Percentiles rank a stretch among this genome's conserved stretches.
Evolutionary conservation across 2,113 vertebrate genomes (phyloP).

Genomic region (Litocranius walleri): DNA sequence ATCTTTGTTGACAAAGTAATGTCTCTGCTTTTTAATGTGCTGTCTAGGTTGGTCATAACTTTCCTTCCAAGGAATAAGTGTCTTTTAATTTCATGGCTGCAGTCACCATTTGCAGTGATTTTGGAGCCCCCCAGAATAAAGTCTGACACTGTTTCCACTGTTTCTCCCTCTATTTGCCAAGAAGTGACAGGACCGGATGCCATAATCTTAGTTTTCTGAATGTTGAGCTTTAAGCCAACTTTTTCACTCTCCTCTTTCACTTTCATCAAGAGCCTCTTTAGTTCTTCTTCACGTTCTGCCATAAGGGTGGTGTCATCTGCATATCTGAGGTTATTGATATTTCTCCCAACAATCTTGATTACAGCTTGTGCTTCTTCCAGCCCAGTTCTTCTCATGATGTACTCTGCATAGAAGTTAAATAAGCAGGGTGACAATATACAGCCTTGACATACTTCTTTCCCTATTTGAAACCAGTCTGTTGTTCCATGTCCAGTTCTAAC

Average conservation of each 20-base stretch:
- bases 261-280: not conserved
- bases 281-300: not conserved
- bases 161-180: no score
- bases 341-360: not conserved
- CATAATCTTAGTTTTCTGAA: no score
- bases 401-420: not conserved
- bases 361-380: not conserved
- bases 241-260: no score
- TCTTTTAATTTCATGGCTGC: not conserved
- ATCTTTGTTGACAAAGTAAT: not conserved
- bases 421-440: not conserved
- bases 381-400: not conserved
- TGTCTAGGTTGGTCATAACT: not conserved
- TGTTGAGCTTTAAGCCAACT: no score
- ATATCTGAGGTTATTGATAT: not conserved
- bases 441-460: not conserved
- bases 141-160: not conserved
- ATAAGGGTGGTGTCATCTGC: not conserved
- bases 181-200: no score
- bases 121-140: accelerated
- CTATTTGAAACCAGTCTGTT: not conserved
- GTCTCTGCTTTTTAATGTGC: not conserved
- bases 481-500: not conserved
- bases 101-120: not conserved
- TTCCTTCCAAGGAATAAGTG: not conserved